Evolutionary conservation across 2,797 vertebrate species (phyloP), one percentile per base, ranked within the genome.

Genomic region (Alcedo atthis): DNA sequence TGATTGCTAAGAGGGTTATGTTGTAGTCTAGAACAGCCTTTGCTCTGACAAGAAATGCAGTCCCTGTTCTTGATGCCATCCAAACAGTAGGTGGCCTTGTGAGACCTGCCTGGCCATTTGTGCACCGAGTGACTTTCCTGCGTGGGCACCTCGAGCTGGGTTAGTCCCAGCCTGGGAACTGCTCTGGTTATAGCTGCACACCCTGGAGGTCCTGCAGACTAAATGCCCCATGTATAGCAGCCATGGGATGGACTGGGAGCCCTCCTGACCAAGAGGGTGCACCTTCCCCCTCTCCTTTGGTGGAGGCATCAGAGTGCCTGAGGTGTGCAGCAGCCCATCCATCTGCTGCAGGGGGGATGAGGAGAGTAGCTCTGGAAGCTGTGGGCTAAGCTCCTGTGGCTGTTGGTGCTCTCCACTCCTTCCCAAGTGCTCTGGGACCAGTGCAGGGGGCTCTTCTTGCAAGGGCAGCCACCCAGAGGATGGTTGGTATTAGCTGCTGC

Each of bases 341-440:
- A 45, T 45, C 43, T 45, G 43, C 43, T 45, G 43, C 43, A 45
- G 43, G 43, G 40, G 43, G 43, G 15, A 46, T 66, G 22, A 51
- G 75, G 61, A 55, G 0, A 20, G 42, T 25, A 35, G 17, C 19
- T 75, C 12, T 32, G 40, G 70, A 55, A 87, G 35, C 24, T 9
- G 10, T 10, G 20, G 20, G 25, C 42, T 76, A 35, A 76, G 14
- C 5, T 12, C 17, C 5, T 10, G 6, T 26, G 40, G 30, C 37
- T 35, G 37, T 74, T 62, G 11, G 3, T 55, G 37, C n/a, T 78
- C 63, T 53, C 20, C 15, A 17, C 19, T 64, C 8, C 22, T 58
- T 76, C 46, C 61, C 59, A 74, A 30, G 11, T 24, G 19, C 9
- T 43, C 26, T 75, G 0, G 0, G 30, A 43, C 10, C 12, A 75